These are phyloP conservation scores for Panthera tigris DNA, from an alignment of 2,113 vertebrate genomes.

Conservation along the genomic window DNA sequence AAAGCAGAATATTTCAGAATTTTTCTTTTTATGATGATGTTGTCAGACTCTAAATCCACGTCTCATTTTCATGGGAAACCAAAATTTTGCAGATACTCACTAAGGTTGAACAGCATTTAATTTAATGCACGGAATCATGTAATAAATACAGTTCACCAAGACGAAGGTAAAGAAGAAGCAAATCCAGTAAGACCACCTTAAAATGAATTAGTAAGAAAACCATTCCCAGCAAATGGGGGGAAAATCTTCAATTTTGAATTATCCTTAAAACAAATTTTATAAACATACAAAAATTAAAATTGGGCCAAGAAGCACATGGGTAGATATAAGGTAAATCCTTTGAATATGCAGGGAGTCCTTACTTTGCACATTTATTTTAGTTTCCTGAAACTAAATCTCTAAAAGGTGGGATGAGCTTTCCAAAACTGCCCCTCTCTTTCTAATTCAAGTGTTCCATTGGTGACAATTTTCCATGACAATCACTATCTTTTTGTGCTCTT, in stretches of 20 bases:
- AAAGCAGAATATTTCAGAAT: background rate
- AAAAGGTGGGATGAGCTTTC: background rate
- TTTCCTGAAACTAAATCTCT: background rate
- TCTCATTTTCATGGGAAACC: background rate
- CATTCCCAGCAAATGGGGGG: background rate
- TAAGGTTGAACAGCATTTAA: background rate
- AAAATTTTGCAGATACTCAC: background rate
- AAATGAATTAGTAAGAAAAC: background rate
- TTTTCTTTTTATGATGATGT: background rate
- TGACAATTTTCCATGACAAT: background rate
- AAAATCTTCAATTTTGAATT: background rate
- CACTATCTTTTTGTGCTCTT: background rate
- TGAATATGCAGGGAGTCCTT: background rate
- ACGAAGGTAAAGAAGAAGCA: background rate
- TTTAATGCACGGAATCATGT: background rate
- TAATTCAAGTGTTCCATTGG: background rate
- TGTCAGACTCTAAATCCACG: background rate
- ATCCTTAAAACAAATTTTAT: background rate
- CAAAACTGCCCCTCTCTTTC: background rate
- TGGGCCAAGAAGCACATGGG: background rate
- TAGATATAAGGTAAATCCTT: background rate
- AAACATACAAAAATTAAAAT: background rate
- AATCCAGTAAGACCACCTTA: background rate
- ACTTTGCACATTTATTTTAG: background rate
- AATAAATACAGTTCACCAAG: background rate